A percentile compares a stretch with the other conserved stretches of the same genome.
phyloP scores from a whole-genome alignment of 37 sponge, comb jelly and placozoan genomes.

The Beroe ovata region DNA sequence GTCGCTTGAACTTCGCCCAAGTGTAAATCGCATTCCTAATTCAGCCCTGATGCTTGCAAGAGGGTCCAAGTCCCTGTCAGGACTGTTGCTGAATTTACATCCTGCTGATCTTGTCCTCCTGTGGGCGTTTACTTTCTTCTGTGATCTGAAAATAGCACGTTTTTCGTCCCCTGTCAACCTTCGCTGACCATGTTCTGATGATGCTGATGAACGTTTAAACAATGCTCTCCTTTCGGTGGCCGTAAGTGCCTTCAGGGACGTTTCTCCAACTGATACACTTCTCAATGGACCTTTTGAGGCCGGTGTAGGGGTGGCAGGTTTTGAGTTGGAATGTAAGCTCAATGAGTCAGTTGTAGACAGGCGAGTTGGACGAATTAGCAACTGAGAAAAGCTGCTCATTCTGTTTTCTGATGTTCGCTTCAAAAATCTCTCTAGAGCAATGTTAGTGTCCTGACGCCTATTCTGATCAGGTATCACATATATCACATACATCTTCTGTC shows the following conservation, averaged over 20 bases:
- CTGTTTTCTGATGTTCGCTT: background rate
- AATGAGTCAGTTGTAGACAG: background rate
- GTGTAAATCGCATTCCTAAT: background rate
- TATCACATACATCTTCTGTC: constrained; percentile 61
- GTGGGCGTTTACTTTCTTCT: background rate
- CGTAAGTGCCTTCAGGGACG: background rate
- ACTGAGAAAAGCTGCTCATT: constrained; percentile 19
- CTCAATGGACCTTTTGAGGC: background rate
- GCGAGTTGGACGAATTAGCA: background rate
- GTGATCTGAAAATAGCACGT: background rate
- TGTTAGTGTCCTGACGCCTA: constrained; percentile 18
- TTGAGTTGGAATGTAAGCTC: background rate
- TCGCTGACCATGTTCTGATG: background rate
- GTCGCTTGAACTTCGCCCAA: background rate
- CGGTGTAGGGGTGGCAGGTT: background rate
- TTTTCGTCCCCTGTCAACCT: background rate
- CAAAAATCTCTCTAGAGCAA: constrained; percentile 18
- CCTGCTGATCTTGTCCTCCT: background rate
- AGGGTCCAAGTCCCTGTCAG: background rate
- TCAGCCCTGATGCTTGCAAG: background rate
- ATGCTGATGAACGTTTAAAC: background rate
- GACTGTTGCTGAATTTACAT: background rate
- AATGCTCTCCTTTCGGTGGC: background rate
- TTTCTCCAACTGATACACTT: background rate
- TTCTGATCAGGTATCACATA: constrained; percentile 38